A percentile compares a stretch with the other conserved stretches of the same genome.
Evolutionary conservation across 1,140 invertebrate genomes (phyloP).

Genomic region (Drosophila chauvacae): DNA sequence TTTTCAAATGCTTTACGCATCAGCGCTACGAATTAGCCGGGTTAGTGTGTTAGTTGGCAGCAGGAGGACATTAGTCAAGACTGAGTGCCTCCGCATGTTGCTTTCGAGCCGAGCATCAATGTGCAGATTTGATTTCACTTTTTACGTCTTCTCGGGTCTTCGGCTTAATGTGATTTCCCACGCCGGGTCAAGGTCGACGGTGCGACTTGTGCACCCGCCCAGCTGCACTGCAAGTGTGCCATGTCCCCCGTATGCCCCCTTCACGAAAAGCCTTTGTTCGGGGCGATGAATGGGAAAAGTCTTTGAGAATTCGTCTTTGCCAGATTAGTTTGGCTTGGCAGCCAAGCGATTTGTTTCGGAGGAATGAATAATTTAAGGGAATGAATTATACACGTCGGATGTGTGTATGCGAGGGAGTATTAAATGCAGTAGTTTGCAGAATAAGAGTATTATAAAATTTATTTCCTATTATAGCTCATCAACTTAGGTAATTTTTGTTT

Average conservation of each 20-base stretch:
- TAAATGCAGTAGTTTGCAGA: not conserved
- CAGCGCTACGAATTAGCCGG: slow-evolving; percentile 64
- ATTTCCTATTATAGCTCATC: too few relatives aligned
- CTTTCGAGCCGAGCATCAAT: slow-evolving; percentile 25
- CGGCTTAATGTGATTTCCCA: slow-evolving; percentile 54
- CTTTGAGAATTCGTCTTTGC: slow-evolving; percentile 23
- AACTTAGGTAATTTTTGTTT: too few relatives aligned
- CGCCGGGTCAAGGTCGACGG: slow-evolving; percentile 55
- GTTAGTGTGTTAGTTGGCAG: slow-evolving; percentile 39
- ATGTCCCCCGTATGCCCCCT: not conserved
- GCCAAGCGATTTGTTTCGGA: slow-evolving; percentile 1
- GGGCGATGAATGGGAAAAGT: slow-evolving; percentile 12
- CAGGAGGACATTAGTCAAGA: slow-evolving; percentile 35
- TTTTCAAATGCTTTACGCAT: slow-evolving; percentile 48
- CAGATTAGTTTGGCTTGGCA: slow-evolving; percentile 31
- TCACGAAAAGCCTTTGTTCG: slow-evolving; percentile 5
- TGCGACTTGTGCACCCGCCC: slow-evolving; percentile 29
- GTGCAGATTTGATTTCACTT: slow-evolving; percentile 55
- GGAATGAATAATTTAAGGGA: slow-evolving; percentile 11
- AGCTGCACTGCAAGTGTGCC: not conserved
- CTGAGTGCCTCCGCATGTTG: slow-evolving; percentile 24
- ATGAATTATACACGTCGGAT: not conserved
- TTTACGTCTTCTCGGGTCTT: slow-evolving; percentile 14
- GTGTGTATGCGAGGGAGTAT: not conserved
- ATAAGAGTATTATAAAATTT: too few relatives aligned